These are phyloP conservation scores for Hirtodrosophila alboralis DNA, from an alignment of 2,888 invertebrate species.

Conservation along the genomic window DNA sequence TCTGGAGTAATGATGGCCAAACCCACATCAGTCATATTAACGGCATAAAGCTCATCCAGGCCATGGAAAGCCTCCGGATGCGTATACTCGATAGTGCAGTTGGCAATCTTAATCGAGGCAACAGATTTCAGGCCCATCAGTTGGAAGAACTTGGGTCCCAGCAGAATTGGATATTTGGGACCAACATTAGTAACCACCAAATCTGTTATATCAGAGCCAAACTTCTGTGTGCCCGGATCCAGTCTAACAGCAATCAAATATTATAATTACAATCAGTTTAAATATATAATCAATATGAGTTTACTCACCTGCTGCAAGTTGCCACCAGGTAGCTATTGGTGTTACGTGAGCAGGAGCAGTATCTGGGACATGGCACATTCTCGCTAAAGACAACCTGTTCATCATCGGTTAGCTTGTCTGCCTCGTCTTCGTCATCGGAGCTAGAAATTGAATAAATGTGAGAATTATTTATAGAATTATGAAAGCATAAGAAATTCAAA, in stretches of 20 bases:
- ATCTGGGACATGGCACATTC: slow-evolving; percentile 86
- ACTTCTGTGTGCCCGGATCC: slow-evolving; percentile 88
- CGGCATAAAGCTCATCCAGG: slow-evolving; percentile 87
- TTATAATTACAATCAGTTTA: accelerated
- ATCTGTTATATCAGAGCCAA: slow-evolving; percentile 88
- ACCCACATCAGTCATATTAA: slow-evolving; percentile 89
- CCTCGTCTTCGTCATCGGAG: slow-evolving; percentile 71
- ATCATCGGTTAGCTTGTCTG: slow-evolving; percentile 76
- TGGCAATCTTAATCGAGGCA: slow-evolving; percentile 88
- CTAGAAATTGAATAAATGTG: slow-evolving; percentile 10
- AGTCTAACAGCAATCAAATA: slow-evolving; percentile 80
- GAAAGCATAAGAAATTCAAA: too few species aligned
- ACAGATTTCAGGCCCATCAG: slow-evolving; percentile 88
- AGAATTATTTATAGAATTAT: too few species aligned
- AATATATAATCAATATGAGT: accelerated
- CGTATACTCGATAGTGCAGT: slow-evolving; percentile 88
- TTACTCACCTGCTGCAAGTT: slow-evolving; percentile 86
- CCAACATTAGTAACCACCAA: slow-evolving; percentile 88
- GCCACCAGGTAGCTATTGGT: slow-evolving; percentile 87
- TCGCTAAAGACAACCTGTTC: slow-evolving; percentile 82
- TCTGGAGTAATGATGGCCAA: slow-evolving; percentile 88
- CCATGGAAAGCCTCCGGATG: slow-evolving; percentile 89
- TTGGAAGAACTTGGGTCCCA: slow-evolving; percentile 87
- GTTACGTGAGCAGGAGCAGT: slow-evolving; percentile 87
- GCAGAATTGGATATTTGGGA: slow-evolving; percentile 86